These are phyloP conservation scores for Hydroisotoma schaefferi DNA, from an alignment of 2,888 invertebrate species.

Conservation along the genomic window DNA sequence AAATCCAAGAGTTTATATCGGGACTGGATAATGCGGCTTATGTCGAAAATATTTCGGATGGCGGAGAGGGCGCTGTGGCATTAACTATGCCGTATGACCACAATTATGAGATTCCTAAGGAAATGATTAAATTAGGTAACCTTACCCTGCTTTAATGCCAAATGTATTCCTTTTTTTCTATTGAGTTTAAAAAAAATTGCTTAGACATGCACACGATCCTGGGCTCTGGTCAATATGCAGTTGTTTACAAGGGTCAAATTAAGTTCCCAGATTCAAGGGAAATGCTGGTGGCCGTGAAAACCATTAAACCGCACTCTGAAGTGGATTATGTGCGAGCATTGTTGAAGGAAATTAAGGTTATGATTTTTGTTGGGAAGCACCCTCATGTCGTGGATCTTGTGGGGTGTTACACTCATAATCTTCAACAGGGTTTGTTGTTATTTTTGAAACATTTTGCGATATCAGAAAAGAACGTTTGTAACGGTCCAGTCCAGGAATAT, in stretches of 20 bases:
- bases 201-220: constrained; percentile 13
- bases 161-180: neutral
- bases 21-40: constrained; percentile 11
- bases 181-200: neutral
- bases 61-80: constrained; percentile 12
- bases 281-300: constrained; percentile 27
- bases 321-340: constrained; percentile 13
- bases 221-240: constrained; percentile 24
- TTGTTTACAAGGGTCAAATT: constrained; percentile 22
- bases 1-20: constrained; percentile 22
- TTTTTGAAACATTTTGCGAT: neutral
- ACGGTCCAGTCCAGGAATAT: neutral
- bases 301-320: constrained; percentile 7
- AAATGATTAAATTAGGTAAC: constrained; percentile 11
- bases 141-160: neutral
- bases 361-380: constrained; percentile 26
- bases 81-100: constrained; percentile 23
- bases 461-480: neutral
- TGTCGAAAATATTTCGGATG: neutral
- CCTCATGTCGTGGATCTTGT: constrained; percentile 14
- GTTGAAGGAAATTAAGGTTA: constrained; percentile 26
- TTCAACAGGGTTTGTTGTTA: constrained; percentile 14
- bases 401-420: constrained; percentile 26
- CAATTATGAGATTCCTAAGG: constrained; percentile 18
- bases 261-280: neutral